Percentiles rank a stretch among this genome's conserved stretches.
Evolutionary conservation across 1,140 invertebrate genomes (phyloP).

Genomic region (Trichonephila clavata): DNA sequence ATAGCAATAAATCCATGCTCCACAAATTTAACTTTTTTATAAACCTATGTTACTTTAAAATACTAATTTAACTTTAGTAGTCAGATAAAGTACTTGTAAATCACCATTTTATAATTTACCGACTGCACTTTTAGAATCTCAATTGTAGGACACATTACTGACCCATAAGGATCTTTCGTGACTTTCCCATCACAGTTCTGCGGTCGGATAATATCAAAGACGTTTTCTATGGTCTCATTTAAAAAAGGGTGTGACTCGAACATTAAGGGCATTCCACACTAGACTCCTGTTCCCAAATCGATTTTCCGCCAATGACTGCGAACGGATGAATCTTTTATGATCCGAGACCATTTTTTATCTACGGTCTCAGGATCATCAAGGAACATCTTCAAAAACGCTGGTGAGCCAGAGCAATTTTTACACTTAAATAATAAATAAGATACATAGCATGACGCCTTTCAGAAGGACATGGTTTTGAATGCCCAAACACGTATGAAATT

Average conservation of each 20-base stretch:
- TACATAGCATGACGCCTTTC: neutral
- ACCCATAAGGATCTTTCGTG: neutral
- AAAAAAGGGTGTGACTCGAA: constrained; percentile 40
- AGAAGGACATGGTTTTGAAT: neutral
- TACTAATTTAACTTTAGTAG: too few species aligned
- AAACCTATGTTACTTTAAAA: too few species aligned
- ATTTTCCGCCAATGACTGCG: constrained; percentile 40
- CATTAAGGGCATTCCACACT: constrained; percentile 28
- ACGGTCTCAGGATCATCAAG: neutral
- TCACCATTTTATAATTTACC: too few species aligned
- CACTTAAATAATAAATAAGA: constrained; percentile 4
- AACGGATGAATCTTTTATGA: constrained; percentile 24
- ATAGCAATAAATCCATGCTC: too few species aligned
- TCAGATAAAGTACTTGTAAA: too few species aligned
- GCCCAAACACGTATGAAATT: neutral
- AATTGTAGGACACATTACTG: too few species aligned
- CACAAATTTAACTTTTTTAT: too few species aligned
- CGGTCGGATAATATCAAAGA: constrained; percentile 42
- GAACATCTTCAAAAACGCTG: neutral
- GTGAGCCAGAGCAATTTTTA: constrained; percentile 11
- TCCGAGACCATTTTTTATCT: neutral
- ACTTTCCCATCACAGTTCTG: neutral
- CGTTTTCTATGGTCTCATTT: constrained; percentile 22
- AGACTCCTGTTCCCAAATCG: constrained; percentile 43
- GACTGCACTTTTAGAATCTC: too few species aligned